These are phyloP conservation scores for Epinephelus moara DNA, from an alignment of 2,113 vertebrate genomes.

Conservation along the genomic window DNA sequence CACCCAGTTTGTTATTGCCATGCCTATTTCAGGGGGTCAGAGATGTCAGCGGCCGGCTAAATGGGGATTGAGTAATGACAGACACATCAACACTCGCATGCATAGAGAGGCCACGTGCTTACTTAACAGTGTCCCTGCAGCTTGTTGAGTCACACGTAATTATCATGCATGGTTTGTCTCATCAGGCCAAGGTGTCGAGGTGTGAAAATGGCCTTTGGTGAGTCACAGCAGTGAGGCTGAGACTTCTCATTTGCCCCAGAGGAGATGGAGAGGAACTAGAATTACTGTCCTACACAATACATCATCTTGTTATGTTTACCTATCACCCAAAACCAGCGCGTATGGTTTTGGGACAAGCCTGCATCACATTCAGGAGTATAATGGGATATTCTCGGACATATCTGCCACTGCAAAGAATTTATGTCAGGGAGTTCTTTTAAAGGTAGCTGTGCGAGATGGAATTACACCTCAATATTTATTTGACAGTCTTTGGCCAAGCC, in stretches of 20 bases:
- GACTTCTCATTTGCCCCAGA: slow-evolving; percentile 53
- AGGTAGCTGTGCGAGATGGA: slow-evolving; percentile 42
- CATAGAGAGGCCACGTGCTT: slow-evolving; percentile 36
- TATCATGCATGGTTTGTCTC: slow-evolving; percentile 79
- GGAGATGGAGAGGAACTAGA: slow-evolving; percentile 55
- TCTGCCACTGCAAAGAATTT: slow-evolving; percentile 48
- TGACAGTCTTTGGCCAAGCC: slow-evolving; percentile 45
- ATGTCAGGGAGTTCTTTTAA: slow-evolving; percentile 29
- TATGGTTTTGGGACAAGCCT: slow-evolving; percentile 23
- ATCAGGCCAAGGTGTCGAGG: slow-evolving; percentile 73
- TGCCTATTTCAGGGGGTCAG: slow-evolving; percentile 78
- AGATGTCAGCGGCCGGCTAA: slow-evolving; percentile 70
- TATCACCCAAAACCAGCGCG: slow-evolving; percentile 38
- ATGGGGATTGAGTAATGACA: slow-evolving; percentile 70
- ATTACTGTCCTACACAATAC: slow-evolving; percentile 66
- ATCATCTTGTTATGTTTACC: slow-evolving; percentile 76
- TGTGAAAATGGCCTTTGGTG: slow-evolving; percentile 79
- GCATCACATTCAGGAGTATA: slow-evolving; percentile 42
- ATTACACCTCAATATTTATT: slow-evolving; percentile 54
- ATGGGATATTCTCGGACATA: slow-evolving; percentile 51
- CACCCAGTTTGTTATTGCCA: slow-evolving; percentile 77
- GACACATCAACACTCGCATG: slow-evolving; percentile 41
- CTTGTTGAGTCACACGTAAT: slow-evolving; percentile 78
- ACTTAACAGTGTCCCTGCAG: slow-evolving; percentile 57
- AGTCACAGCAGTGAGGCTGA: slow-evolving; percentile 64